These are phyloP conservation scores for Amiota communis DNA, from an alignment of 2,888 invertebrate species.

Conservation along the genomic window DNA sequence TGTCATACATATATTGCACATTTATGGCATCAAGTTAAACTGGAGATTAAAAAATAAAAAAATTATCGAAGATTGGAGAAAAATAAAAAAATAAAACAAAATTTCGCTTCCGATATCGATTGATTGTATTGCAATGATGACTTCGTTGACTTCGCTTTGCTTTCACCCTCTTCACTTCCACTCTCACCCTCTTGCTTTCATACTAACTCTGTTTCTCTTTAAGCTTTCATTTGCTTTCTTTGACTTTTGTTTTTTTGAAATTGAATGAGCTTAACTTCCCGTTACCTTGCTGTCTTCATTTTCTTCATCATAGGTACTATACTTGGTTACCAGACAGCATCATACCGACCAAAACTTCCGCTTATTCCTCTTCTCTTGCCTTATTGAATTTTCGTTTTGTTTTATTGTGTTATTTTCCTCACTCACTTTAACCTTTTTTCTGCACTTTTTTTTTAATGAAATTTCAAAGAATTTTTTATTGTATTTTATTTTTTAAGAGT, in stretches of 20 bases:
- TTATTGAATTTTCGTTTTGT: not conserved
- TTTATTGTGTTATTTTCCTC: not conserved
- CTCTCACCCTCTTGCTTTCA: constrained; percentile 28
- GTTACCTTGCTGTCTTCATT: too few species aligned
- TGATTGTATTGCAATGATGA: constrained; percentile 39
- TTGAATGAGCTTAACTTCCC: too few species aligned
- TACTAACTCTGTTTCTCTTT: not conserved
- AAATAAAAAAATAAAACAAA: not conserved
- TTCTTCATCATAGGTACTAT: too few species aligned
- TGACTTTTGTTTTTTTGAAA: not conserved
- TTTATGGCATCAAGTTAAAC: too few species aligned
- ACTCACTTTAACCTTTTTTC: not conserved
- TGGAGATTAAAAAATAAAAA: not conserved
- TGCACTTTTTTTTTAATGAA: not conserved
- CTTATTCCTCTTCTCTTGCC: not conserved
- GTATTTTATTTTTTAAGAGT: not conserved
- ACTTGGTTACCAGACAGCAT: too few species aligned
- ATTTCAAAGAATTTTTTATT: constrained; percentile 7
- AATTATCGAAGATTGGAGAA: too few species aligned
- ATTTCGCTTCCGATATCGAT: constrained; percentile 50
- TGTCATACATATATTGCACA: too few species aligned
- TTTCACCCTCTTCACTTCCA: constrained; percentile 17
- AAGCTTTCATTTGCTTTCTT: not conserved
- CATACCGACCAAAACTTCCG: not conserved
- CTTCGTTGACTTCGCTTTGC: not conserved